Conservation (phyloP, 1,140 invertebrate species). For the Kradibia gibbosae region DNA sequence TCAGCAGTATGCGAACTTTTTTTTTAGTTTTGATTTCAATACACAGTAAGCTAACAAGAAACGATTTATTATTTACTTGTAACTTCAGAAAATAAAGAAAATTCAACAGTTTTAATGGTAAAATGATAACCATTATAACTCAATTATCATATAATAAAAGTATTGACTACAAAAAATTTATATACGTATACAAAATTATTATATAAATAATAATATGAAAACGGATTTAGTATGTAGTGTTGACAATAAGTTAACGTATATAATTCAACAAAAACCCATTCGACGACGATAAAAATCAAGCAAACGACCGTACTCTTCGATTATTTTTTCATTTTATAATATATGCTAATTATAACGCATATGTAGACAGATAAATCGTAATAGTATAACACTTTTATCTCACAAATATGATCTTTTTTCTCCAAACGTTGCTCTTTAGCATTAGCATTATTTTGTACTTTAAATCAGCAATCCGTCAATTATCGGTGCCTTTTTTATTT, state of each 20-base stretch:
- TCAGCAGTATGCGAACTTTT: not conserved
- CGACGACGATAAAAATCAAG: slow-evolving; percentile 30
- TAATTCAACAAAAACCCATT: slow-evolving; percentile 2
- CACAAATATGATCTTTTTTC: slow-evolving; percentile 51
- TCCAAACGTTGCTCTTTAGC: slow-evolving; percentile 56
- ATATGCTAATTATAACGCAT: slow-evolving; percentile 55
- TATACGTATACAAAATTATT: slow-evolving; percentile 15
- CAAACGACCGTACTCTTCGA: slow-evolving; percentile 44
- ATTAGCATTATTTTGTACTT: slow-evolving; percentile 71
- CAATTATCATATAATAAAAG: slow-evolving; percentile 28
- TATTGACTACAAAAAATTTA: too few relatives aligned
- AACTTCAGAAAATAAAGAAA: slow-evolving; percentile 15
- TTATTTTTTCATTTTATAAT: slow-evolving; percentile 37
- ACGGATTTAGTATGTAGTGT: not conserved
- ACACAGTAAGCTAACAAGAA: slow-evolving; percentile 19
- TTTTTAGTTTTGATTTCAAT: not conserved
- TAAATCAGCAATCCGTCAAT: slow-evolving; percentile 61
- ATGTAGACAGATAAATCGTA: slow-evolving; percentile 50
- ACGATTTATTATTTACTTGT: slow-evolving; percentile 11
- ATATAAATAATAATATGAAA: slow-evolving; percentile 35
- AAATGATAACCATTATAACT: slow-evolving; percentile 1
- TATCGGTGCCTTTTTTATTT: slow-evolving; percentile 54
- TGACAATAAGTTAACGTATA: slow-evolving; percentile 17
- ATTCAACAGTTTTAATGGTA: slow-evolving; percentile 32
- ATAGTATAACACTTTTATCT: slow-evolving; percentile 50